phyloP scores from a whole-genome alignment of 2,113 vertebrate genomes.

The Oreochromis tanganicae region DNA sequence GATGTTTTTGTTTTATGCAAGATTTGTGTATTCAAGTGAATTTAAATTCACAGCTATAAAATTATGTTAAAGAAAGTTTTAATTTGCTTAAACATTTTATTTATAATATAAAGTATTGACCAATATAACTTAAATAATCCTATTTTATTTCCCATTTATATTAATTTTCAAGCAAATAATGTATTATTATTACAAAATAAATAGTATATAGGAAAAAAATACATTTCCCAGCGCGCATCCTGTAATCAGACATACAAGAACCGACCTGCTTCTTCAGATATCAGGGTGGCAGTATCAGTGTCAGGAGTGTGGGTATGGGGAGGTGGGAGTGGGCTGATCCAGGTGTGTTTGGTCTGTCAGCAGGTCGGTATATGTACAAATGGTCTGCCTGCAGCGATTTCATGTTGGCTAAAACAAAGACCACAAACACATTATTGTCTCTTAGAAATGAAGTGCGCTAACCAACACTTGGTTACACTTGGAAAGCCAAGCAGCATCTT shows the following conservation, averaged over 20 bases:
- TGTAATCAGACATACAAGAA: background rate
- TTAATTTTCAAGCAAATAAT: background rate
- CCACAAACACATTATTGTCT: background rate
- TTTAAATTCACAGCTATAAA: background rate
- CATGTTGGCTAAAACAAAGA: background rate
- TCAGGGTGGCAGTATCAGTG: background rate
- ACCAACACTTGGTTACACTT: background rate
- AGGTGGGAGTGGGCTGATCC: background rate
- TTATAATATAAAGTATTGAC: background rate
- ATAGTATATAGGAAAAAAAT: background rate
- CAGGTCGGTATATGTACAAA: accelerated
- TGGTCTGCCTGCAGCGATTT: background rate
- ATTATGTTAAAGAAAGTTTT: background rate
- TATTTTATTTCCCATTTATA: background rate
- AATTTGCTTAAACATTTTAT: background rate
- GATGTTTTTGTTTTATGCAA: background rate
- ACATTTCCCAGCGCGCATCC: background rate
- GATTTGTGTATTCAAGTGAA: background rate
- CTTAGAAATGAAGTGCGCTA: accelerated
- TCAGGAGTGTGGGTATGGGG: background rate
- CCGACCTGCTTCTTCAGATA: background rate
- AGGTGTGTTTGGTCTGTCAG: background rate
- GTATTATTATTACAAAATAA: background rate
- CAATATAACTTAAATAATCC: background rate
- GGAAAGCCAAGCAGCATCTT: background rate